Conservation (phyloP, 2,888 invertebrate species). For the Zhuqinia jingwanae region DNA sequence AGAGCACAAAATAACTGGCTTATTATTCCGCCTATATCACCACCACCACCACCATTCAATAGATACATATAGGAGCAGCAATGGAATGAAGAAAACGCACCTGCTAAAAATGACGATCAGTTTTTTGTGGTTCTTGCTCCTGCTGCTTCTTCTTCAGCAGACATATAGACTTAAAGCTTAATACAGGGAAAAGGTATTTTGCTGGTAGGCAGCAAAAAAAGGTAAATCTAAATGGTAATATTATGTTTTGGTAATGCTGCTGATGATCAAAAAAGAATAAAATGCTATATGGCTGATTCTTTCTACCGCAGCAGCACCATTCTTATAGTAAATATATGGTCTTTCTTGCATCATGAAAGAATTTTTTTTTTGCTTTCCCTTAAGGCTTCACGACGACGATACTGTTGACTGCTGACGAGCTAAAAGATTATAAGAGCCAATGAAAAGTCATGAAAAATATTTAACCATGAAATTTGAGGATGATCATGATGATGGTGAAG, state of each 20-base stretch:
- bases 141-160: conserved; percentile 24
- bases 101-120: conserved; percentile 67
- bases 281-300: no score
- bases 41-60: neutral
- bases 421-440: conserved; percentile 10
- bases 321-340: neutral
- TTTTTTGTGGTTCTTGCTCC: conserved; percentile 34
- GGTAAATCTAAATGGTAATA: conserved; percentile 55
- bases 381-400: conserved; percentile 53
- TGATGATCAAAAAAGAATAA: conserved; percentile 12
- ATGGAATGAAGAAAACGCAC: conserved; percentile 55
- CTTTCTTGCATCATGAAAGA: conserved; percentile 27
- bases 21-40: neutral
- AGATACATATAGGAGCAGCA: neutral
- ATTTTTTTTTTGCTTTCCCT: conserved; percentile 58
- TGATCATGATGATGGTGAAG: conserved; percentile 37
- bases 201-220: conserved; percentile 27
- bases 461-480: conserved; percentile 68
- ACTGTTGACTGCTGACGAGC: neutral
- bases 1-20: conserved; percentile 55
- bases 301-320: neutral
- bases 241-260: neutral
- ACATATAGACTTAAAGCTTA: neutral
- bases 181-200: conserved; percentile 20
- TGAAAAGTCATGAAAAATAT: conserved; percentile 66